Conservation (phyloP, 1,140 invertebrate genomes). For the Vanessa atalanta region DNA sequence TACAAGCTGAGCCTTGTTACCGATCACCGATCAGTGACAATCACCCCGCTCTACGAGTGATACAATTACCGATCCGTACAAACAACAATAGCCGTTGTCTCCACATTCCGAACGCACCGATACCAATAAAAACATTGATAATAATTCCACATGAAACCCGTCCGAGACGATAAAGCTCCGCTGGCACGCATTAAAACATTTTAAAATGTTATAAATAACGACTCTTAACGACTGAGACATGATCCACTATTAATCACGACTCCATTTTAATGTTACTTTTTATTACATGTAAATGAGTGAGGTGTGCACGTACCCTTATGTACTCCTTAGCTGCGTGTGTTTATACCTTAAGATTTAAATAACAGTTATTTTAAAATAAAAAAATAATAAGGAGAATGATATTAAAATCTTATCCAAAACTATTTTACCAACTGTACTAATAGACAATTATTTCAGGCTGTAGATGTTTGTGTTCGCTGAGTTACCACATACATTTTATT, state of each 20-base stretch:
- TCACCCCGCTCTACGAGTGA: no score
- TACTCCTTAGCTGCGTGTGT: background rate
- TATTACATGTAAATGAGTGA: slow-evolving; percentile 54
- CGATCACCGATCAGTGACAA: no score
- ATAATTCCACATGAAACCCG: slow-evolving; percentile 39
- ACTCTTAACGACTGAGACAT: slow-evolving; percentile 61
- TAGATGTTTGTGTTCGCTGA: no score
- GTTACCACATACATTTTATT: background rate
- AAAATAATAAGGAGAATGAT: background rate
- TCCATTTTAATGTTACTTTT: slow-evolving; percentile 49
- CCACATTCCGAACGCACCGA: slow-evolving; percentile 21
- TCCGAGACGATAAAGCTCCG: slow-evolving; percentile 43
- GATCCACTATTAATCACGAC: slow-evolving; percentile 66
- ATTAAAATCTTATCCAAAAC: no score
- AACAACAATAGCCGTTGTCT: slow-evolving; percentile 21
- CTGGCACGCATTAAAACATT: slow-evolving; percentile 66
- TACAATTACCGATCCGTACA: no score
- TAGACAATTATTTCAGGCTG: no score
- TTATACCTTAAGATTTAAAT: slow-evolving; percentile 22
- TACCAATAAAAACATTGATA: slow-evolving; percentile 45
- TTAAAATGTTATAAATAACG: slow-evolving; percentile 76
- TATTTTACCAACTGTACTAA: no score
- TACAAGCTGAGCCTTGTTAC: no score
- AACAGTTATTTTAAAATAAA: background rate
- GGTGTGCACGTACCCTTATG: slow-evolving; percentile 40